Percentiles rank a stretch among this genome's conserved stretches.
These are phyloP conservation scores for Gallirallus australis DNA, from an alignment of 2,797 vertebrate genomes.

Conservation along the genomic window DNA sequence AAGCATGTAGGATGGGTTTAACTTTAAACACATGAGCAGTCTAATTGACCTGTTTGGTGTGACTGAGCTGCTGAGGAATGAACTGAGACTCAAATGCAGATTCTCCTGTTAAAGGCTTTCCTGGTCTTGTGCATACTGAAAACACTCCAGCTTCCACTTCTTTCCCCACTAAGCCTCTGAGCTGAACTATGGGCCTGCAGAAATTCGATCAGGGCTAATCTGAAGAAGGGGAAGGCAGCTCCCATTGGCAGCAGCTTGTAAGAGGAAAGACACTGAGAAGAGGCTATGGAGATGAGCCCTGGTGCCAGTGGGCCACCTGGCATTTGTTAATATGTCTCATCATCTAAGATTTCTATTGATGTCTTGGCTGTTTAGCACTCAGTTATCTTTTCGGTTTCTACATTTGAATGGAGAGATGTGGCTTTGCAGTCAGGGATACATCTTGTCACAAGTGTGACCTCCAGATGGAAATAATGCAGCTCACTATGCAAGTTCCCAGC, in stretches of 20 bases:
- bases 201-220: neutral
- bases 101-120: neutral
- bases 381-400: neutral
- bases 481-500: neutral
- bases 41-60: constrained; percentile 12
- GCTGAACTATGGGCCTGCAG: neutral
- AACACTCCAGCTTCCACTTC: neutral
- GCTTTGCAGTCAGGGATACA: neutral
- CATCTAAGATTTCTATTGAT: neutral
- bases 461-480: neutral
- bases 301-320: neutral
- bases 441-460: neutral
- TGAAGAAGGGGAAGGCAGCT: neutral
- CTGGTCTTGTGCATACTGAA: neutral
- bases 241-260: neutral
- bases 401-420: neutral
- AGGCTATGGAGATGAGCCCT: neutral
- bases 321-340: neutral
- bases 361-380: neutral
- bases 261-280: neutral
- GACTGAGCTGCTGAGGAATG: neutral
- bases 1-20: neutral
- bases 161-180: neutral
- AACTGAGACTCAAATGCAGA: neutral
- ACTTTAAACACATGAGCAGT: neutral